Evolutionary conservation across 2,888 invertebrate genomes (phyloP).

Genomic region (Byasa hedistus): DNA sequence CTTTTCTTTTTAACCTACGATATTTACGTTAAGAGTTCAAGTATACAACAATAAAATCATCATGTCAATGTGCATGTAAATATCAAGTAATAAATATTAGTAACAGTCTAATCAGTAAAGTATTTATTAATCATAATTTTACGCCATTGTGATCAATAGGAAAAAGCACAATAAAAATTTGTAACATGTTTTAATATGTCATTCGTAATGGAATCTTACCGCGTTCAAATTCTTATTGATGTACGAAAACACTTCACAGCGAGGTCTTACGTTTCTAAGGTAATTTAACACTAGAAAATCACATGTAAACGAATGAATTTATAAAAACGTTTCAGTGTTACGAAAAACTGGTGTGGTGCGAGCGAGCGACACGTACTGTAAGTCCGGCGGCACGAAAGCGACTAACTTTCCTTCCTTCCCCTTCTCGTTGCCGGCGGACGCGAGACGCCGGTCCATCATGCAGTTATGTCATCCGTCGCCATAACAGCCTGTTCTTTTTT

Average conservation of each 20-base stretch:
- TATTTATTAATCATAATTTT: no score
- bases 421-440: slow-evolving; percentile 24
- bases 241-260: slow-evolving; percentile 2
- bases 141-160: not conserved
- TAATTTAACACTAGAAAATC: not conserved
- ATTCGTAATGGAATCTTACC: slow-evolving; percentile 25
- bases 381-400: not conserved
- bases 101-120: no score
- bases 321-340: slow-evolving; percentile 9
- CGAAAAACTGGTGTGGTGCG: not conserved
- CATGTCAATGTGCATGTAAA: no score
- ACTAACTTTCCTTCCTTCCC: slow-evolving; percentile 25
- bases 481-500: no score
- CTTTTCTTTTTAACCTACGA: no score
- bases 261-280: not conserved
- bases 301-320: not conserved
- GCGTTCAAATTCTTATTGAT: slow-evolving; percentile 11
- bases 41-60: no score
- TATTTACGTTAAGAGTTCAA: no score
- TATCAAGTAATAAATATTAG: no score
- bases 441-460: slow-evolving; percentile 19
- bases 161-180: not conserved
- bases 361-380: not conserved
- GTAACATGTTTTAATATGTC: not conserved
- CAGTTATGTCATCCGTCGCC: slow-evolving; percentile 23